phyloP scores from a whole-genome alignment of 2,888 invertebrate genomes.

The Dryococelus australis region DNA sequence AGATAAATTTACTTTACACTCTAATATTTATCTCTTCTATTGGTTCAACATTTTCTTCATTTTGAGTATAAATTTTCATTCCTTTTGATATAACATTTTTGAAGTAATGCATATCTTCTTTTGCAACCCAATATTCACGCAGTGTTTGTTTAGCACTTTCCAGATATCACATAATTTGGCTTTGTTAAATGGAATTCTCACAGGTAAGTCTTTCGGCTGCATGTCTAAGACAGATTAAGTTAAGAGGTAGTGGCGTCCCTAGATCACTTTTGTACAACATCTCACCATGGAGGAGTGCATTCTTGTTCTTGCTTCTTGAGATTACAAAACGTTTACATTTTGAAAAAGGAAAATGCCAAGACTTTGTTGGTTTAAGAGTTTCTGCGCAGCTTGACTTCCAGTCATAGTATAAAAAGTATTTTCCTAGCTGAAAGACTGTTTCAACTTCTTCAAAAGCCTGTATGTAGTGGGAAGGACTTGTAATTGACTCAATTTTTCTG shows the following conservation, averaged over 20 bases:
- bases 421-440: background rate
- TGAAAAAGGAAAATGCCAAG: background rate
- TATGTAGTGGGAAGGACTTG: background rate
- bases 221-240: background rate
- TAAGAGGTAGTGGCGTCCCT: background rate
- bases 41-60: background rate
- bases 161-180: background rate
- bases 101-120: background rate
- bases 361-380: background rate
- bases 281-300: background rate
- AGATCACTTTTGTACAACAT: background rate
- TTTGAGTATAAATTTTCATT: background rate
- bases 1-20: background rate
- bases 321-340: background rate
- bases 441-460: background rate
- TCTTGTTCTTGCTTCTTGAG: background rate
- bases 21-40: background rate
- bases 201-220: background rate
- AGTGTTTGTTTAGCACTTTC: background rate
- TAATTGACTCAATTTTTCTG: background rate
- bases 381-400: background rate
- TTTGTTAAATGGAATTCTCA: background rate
- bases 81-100: background rate
- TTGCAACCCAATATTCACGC: background rate
- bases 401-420: background rate